phyloP scores from a whole-genome alignment of 2,113 vertebrate species.

The Columba livia region DNA sequence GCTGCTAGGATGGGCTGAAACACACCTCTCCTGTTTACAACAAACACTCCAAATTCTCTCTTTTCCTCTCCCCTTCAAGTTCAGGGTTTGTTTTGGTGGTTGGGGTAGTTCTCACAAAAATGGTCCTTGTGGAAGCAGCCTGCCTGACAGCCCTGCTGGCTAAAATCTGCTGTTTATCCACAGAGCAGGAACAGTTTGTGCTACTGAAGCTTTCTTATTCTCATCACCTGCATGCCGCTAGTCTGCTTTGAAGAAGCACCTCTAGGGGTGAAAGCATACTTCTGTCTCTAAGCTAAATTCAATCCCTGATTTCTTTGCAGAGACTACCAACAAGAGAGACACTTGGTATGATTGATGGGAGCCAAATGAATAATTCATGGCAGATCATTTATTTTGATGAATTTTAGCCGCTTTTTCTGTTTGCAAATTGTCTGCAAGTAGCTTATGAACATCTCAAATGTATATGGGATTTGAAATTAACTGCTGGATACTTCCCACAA shows the following conservation, averaged over 20 bases:
- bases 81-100: background rate
- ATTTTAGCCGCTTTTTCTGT: constrained; percentile 65
- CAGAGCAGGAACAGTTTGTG: background rate
- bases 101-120: background rate
- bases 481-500: constrained; percentile 33
- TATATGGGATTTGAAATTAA: constrained; percentile 61
- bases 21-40: background rate
- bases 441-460: constrained; percentile 53
- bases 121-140: background rate
- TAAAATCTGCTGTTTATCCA: constrained; percentile 53
- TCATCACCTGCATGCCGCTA: constrained; percentile 46
- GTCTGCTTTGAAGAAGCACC: constrained; percentile 46
- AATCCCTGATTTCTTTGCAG: constrained; percentile 45
- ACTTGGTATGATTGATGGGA: constrained; percentile 54
- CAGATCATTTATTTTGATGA: constrained; percentile 61
- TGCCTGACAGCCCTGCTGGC: constrained; percentile 40
- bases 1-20: background rate
- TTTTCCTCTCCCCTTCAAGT: background rate
- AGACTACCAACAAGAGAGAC: constrained; percentile 51
- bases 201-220: constrained; percentile 27
- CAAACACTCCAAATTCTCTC: background rate
- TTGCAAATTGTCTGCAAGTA: constrained; percentile 65
- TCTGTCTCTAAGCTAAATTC: constrained; percentile 55
- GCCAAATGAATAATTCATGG: constrained; percentile 66
- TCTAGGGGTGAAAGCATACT: constrained; percentile 35